A percentile compares a stretch with the other conserved stretches of the same genome.
These are phyloP conservation scores for Stictocephala bisonia DNA, from an alignment of 2,888 invertebrate species.

Conservation along the genomic window DNA sequence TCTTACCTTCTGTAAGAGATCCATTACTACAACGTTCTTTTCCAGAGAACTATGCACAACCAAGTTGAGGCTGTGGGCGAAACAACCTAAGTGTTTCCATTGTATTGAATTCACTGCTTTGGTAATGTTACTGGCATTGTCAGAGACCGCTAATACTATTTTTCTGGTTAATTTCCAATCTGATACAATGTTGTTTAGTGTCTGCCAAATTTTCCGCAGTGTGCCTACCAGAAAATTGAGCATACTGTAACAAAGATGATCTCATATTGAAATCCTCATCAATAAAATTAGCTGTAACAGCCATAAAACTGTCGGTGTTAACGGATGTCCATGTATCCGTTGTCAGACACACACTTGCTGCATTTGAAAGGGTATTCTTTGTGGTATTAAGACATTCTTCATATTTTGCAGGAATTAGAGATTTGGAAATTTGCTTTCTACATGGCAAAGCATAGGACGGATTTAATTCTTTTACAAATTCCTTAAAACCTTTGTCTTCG, in stretches of 20 bases:
- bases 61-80: slow-evolving; percentile 60
- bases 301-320: slow-evolving; percentile 59
- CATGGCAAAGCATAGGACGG: slow-evolving; percentile 59
- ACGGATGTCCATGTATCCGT: slow-evolving; percentile 61
- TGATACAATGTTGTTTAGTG: slow-evolving; percentile 5
- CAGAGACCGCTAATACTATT: slow-evolving; percentile 55
- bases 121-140: slow-evolving; percentile 57
- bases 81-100: slow-evolving; percentile 59
- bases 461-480: slow-evolving; percentile 58
- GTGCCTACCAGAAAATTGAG: slow-evolving; percentile 52
- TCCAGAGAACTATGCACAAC: slow-evolving; percentile 56
- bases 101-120: slow-evolving; percentile 54
- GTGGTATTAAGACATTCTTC: slow-evolving; percentile 52
- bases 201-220: slow-evolving; percentile 50
- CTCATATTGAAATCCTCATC: slow-evolving; percentile 49
- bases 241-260: slow-evolving; percentile 56
- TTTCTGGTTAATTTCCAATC: slow-evolving; percentile 54
- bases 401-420: slow-evolving; percentile 54
- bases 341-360: slow-evolving; percentile 52
- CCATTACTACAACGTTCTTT: slow-evolving; percentile 43
- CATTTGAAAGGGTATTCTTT: slow-evolving; percentile 15
- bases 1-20: slow-evolving; percentile 50
- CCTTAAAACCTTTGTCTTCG: slow-evolving; percentile 60
- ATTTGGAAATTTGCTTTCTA: slow-evolving; percentile 57
- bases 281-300: slow-evolving; percentile 60